phyloP scores from a whole-genome alignment of 2,113 vertebrate genomes.

The Thymallus thymallus region DNA sequence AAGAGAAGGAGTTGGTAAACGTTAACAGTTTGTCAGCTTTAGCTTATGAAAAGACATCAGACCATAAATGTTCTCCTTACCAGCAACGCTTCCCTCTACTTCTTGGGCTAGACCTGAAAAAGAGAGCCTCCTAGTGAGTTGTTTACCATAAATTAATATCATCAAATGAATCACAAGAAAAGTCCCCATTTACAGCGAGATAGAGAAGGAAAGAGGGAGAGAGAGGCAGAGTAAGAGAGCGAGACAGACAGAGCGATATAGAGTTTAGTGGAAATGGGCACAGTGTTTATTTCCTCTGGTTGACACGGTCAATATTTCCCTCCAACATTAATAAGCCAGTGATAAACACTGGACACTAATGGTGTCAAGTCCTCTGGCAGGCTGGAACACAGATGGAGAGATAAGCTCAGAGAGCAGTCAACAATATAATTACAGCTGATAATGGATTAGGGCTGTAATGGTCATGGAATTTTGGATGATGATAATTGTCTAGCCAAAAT shows the following conservation, averaged over 20 bases:
- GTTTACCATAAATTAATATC: not conserved
- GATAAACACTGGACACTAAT: too few relatives aligned
- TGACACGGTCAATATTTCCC: too few relatives aligned
- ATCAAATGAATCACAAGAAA: not conserved
- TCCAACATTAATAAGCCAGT: too few relatives aligned
- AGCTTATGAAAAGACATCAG: not conserved
- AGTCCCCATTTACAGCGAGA: too few relatives aligned
- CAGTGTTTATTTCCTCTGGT: too few relatives aligned
- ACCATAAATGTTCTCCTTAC: conserved; percentile 68
- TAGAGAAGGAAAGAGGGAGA: not conserved
- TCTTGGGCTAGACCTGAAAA: conserved; percentile 78
- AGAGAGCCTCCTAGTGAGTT: conserved; percentile 28
- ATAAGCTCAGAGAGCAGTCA: too few relatives aligned
- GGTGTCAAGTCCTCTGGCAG: too few relatives aligned
- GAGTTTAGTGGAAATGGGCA: not conserved
- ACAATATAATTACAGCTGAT: too few relatives aligned
- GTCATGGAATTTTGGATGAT: too few relatives aligned
- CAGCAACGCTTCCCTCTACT: conserved; percentile 77
- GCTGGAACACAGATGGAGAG: too few relatives aligned
- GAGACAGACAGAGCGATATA: not conserved
- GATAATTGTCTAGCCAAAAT: too few relatives aligned
- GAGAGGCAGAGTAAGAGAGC: not conserved
- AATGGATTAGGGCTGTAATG: too few relatives aligned
- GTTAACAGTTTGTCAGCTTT: not conserved
- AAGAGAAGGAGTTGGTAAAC: not conserved